Percentiles rank a stretch among this genome's conserved stretches.
These are phyloP conservation scores for Endotricha flammealis DNA, from an alignment of 2,888 invertebrate species.

Conservation along the genomic window DNA sequence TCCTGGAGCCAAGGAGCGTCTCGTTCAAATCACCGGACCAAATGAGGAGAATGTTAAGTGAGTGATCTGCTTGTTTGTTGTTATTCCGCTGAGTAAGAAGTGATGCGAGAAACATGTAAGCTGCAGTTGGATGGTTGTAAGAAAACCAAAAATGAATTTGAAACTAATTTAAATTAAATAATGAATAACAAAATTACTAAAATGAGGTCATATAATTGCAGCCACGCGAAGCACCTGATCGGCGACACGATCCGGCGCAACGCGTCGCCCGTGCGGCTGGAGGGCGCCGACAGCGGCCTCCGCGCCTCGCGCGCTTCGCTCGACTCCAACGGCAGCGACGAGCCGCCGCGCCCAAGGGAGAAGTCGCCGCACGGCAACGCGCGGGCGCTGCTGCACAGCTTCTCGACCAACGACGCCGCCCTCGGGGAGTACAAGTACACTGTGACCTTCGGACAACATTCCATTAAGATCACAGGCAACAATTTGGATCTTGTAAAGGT, in stretches of 20 bases:
- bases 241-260: constrained; percentile 97
- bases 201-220: constrained; percentile 35
- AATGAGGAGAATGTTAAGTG: constrained; percentile 95
- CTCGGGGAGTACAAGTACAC: constrained; percentile 94
- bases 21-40: constrained; percentile 96
- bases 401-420: constrained; percentile 89
- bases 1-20: constrained; percentile 95
- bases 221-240: constrained; percentile 94
- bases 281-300: constrained; percentile 74
- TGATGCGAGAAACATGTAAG: too few species aligned
- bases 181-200: neutral
- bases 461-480: constrained; percentile 90
- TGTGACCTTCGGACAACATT: constrained; percentile 88
- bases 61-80: too few species aligned
- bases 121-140: too few species aligned
- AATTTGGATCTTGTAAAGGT: constrained; percentile 92
- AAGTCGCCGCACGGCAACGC: constrained; percentile 77
- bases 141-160: too few species aligned
- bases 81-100: too few species aligned
- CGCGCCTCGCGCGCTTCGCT: constrained; percentile 87
- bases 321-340: constrained; percentile 82
- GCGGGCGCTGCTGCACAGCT: constrained; percentile 84
- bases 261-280: constrained; percentile 90
- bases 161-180: too few species aligned
- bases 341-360: constrained; percentile 45